Base-by-base conservation (phyloP, 2,113 vertebrate genomes). In the Aegithalos caudatus region DNA sequence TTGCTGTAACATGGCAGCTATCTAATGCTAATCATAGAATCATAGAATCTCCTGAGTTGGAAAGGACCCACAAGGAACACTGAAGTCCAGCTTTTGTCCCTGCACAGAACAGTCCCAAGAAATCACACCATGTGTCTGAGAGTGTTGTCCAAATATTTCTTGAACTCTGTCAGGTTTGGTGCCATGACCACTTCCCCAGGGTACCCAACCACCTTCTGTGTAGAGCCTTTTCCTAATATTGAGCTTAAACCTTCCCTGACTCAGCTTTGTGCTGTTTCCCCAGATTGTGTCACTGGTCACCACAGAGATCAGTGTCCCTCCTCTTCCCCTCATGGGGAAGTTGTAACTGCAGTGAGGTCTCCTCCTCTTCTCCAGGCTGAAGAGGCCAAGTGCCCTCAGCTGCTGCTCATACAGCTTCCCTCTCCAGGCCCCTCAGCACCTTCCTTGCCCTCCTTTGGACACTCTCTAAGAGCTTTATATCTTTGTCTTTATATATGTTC, bases 271-370 rank as follows among this genome's bases (percentile, higher is more conserved):
- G 54, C 71, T 25, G 6, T 76, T 76, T 18, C 20, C 62, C 44
- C 0, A 0, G 5, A 6, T 31, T 24, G 16, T 60, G 20, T 40
- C 53, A n/a, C 45, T n/a, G 76, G 6, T n/a, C 38, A 48, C 35
- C 29, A 40, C 5, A 31, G 16, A 29, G 24, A 22, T 40, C n/a
- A 40, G 16, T 82, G 24, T 2, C 53, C 24, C 9, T 38, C 19
- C n/a, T 60, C 24, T 19, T 29, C 5, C 11, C 4, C 25, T 76
- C 35, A 35, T 0, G 0, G 47, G 29, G n/a, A 47, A 61, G 9
- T 0, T 74, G n/a, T 9, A 54, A 7, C 11, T 45, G n/a, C 69
- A n/a, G 0, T 22, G 45, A 29, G 7, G 4, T 47, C 24, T 47
- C 31, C 11, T 60, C 9, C 37, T 40, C 16, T 74, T 6, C 38